These are phyloP conservation scores for Caranx melampygus DNA, from an alignment of 2,113 vertebrate genomes.

Conservation along the genomic window DNA sequence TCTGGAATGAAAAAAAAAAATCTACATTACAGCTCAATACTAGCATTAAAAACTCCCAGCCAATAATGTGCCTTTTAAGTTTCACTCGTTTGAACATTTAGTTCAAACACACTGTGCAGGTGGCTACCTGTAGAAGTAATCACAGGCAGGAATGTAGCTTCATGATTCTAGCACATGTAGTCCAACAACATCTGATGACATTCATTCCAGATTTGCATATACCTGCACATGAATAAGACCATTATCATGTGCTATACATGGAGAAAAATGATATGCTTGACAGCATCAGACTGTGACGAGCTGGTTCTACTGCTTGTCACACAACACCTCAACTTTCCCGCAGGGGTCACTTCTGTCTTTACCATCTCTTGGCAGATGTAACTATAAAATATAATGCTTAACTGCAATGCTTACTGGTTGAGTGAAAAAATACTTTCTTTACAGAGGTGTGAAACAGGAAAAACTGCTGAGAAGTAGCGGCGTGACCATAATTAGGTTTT, in stretches of 20 bases:
- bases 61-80: background rate
- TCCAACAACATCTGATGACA: background rate
- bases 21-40: too few species aligned
- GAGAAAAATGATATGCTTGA: background rate
- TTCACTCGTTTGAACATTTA: background rate
- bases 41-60: background rate
- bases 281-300: background rate
- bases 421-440: background rate
- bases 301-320: background rate
- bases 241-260: background rate
- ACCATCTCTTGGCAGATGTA: background rate
- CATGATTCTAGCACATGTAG: background rate
- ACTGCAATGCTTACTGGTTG: background rate
- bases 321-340: background rate
- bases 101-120: background rate
- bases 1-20: too few species aligned
- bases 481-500: background rate
- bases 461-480: background rate
- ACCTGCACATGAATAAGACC: background rate
- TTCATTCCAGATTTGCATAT: background rate
- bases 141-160: background rate
- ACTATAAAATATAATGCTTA: background rate
- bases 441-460: background rate
- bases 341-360: background rate
- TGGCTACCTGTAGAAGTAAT: background rate